Evolutionary conservation across 2,888 invertebrate genomes (phyloP).

Genomic region (Mayetiola destructor): DNA sequence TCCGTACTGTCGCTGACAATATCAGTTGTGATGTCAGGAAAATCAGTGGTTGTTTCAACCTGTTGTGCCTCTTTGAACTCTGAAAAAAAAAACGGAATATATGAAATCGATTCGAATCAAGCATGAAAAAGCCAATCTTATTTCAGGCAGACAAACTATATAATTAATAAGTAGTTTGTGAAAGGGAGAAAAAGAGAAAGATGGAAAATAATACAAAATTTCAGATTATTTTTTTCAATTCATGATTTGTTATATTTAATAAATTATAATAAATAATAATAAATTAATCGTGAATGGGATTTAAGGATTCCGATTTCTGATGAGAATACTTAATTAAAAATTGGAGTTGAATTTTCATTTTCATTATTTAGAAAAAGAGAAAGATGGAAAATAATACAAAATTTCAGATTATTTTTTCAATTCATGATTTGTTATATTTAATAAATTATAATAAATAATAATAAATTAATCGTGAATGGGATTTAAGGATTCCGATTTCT

Average conservation of each 20-base stretch:
- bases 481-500: background rate
- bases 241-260: constrained; percentile 1
- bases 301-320: background rate
- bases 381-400: background rate
- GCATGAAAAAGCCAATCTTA: too few species aligned
- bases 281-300: too few species aligned
- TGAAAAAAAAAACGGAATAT: too few species aligned
- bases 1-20: background rate
- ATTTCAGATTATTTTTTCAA: background rate
- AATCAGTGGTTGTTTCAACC: too few species aligned
- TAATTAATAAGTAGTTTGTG: too few species aligned
- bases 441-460: constrained; percentile 10
- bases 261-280: constrained; percentile 11
- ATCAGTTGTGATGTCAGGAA: background rate
- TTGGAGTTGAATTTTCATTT: background rate
- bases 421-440: background rate
- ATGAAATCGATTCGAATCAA: too few species aligned
- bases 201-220: background rate
- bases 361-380: background rate
- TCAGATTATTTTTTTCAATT: background rate
- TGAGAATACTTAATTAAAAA: background rate
- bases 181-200: background rate
- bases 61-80: too few species aligned
- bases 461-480: too few species aligned
- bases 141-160: too few species aligned